Percentiles rank a stretch among this genome's conserved stretches.
phyloP scores from a whole-genome alignment of 2,888 invertebrate genomes.

The Glyphotaelius pellucidus region DNA sequence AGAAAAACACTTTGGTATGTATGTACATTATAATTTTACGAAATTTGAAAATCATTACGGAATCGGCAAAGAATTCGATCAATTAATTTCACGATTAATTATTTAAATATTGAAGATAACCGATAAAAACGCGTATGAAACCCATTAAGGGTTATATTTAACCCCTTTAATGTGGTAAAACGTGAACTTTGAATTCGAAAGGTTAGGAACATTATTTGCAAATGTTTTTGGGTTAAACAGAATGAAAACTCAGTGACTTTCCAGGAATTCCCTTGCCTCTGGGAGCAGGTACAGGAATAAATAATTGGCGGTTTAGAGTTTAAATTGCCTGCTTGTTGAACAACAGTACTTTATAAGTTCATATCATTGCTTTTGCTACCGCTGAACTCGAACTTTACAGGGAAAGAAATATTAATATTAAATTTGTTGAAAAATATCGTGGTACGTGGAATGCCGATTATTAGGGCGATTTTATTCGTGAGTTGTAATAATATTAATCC shows the following conservation, averaged over 20 bases:
- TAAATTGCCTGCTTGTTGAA: constrained; percentile 43
- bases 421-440: not conserved
- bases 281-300: constrained; percentile 20
- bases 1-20: not conserved
- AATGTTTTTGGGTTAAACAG: constrained; percentile 27
- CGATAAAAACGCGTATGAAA: not conserved
- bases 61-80: not conserved
- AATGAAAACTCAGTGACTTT: constrained; percentile 37
- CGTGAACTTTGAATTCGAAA: not conserved
- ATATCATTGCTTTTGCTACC: constrained; percentile 18
- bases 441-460: not conserved
- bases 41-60: not conserved
- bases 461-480: too few species aligned
- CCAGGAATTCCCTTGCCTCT: constrained; percentile 20
- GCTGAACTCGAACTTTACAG: not conserved
- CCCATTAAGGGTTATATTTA: not conserved
- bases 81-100: not conserved
- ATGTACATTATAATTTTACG: too few species aligned
- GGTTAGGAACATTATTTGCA: constrained; percentile 18
- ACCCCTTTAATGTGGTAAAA: constrained; percentile 2
- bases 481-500: too few species aligned
- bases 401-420: not conserved
- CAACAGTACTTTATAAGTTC: constrained; percentile 39
- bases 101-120: not conserved
- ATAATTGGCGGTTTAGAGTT: constrained; percentile 44